phyloP scores from a whole-genome alignment of 2,797 vertebrate species.

The Morelia viridis region DNA sequence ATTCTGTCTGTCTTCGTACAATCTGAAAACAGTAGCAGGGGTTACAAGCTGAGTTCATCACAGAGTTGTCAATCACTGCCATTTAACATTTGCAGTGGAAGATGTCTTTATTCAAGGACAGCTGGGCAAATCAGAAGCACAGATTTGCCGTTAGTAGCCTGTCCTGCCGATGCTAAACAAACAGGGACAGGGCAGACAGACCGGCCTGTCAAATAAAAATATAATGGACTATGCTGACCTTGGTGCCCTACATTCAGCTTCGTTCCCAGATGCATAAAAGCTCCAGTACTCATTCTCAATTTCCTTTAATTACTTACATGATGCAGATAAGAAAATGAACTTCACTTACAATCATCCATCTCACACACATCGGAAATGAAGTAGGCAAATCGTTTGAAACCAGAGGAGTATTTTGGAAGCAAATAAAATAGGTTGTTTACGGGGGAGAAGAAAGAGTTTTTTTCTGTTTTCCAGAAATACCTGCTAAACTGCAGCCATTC shows the following conservation, averaged over 20 bases:
- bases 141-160: constrained; percentile 82
- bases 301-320: constrained; percentile 90
- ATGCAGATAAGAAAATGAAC: constrained; percentile 90
- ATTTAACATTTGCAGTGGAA: constrained; percentile 79
- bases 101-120: constrained; percentile 83
- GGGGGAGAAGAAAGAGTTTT: not conserved
- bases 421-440: constrained; percentile 70
- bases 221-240: constrained; percentile 83
- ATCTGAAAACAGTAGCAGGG: constrained; percentile 83
- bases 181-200: constrained; percentile 82
- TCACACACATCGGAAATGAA: constrained; percentile 82
- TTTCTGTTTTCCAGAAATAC: constrained; percentile 48
- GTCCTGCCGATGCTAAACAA: constrained; percentile 82
- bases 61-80: constrained; percentile 83
- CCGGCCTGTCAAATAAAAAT: constrained; percentile 79
- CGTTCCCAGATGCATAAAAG: constrained; percentile 83
- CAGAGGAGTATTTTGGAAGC: constrained; percentile 72
- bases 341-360: constrained; percentile 78
- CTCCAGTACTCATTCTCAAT: constrained; percentile 85
- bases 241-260: constrained; percentile 81
- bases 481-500: constrained; percentile 41
- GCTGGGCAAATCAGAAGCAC: constrained; percentile 84
- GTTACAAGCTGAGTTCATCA: constrained; percentile 80
- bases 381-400: constrained; percentile 79
- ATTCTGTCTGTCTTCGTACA: constrained; percentile 78